These are phyloP conservation scores for Mohoua ochrocephala DNA, from an alignment of 2,113 vertebrate species.

Conservation along the genomic window DNA sequence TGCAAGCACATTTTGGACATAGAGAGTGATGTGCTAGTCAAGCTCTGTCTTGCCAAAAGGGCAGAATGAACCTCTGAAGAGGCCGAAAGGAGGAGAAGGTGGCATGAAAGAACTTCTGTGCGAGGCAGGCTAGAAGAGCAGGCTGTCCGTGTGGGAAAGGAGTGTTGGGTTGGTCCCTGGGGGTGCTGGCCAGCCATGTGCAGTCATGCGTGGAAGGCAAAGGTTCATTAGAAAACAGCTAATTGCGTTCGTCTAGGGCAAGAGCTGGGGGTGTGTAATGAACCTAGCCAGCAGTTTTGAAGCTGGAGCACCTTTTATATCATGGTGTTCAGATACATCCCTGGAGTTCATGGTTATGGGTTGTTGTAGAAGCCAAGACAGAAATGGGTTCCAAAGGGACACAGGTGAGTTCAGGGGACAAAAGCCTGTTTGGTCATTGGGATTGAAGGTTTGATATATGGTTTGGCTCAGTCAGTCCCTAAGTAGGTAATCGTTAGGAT, in stretches of 20 bases:
- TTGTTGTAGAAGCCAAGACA: background rate
- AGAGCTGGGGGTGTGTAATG: background rate
- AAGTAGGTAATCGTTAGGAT: background rate
- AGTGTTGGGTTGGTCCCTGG: background rate
- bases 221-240: background rate
- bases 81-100: background rate
- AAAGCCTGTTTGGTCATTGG: background rate
- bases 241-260: background rate
- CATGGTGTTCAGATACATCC: accelerated
- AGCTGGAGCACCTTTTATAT: background rate
- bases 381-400: background rate
- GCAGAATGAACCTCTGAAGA: background rate
- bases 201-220: background rate
- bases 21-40: background rate
- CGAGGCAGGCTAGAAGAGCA: background rate
- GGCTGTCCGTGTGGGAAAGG: background rate
- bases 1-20: background rate
- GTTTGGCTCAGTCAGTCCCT: background rate
- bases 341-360: background rate
- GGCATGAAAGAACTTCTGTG: background rate
- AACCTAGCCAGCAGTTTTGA: background rate
- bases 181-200: background rate
- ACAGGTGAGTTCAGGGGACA: background rate
- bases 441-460: background rate
- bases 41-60: background rate